Percentiles rank a stretch among this genome's conserved stretches.
phyloP scores from a whole-genome alignment of 2,888 invertebrate genomes.

The Microdon myrmicae region DNA sequence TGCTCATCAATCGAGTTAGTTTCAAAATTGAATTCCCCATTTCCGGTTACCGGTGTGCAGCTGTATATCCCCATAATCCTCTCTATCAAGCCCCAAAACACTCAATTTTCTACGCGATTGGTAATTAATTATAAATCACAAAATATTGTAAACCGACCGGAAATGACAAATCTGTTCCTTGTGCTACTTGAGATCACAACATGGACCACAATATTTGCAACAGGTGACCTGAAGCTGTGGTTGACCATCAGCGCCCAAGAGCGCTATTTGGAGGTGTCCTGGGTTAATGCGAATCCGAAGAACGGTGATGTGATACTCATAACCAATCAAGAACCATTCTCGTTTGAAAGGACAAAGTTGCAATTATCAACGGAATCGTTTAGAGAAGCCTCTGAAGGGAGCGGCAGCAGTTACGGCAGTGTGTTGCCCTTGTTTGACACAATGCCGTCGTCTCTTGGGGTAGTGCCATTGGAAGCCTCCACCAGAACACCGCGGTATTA shows the following conservation, averaged over 20 bases:
- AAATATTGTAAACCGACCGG: not conserved
- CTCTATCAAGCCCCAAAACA: no score
- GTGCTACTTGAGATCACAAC: not conserved
- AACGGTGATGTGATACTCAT: constrained; percentile 60
- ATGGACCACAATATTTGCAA: not conserved
- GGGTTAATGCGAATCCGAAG: constrained; percentile 61
- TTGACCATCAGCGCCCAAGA: constrained; percentile 63
- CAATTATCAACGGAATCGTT: constrained; percentile 55
- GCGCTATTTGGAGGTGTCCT: constrained; percentile 63
- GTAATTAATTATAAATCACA: no score
- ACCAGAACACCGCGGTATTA: constrained; percentile 42
- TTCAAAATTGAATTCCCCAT: constrained; percentile 30
- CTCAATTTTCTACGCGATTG: no score
- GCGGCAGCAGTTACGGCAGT: constrained; percentile 48
- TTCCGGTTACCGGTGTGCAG: constrained; percentile 29
- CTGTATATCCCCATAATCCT: no score
- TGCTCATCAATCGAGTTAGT: constrained; percentile 7
- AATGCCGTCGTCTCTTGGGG: constrained; percentile 31
- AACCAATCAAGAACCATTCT: constrained; percentile 60
- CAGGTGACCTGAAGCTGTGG: constrained; percentile 56
- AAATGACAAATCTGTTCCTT: not conserved
- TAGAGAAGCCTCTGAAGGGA: constrained; percentile 53
- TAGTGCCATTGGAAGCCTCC: constrained; percentile 31
- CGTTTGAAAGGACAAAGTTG: constrained; percentile 57
- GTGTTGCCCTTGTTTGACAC: constrained; percentile 54